Conservation (phyloP, 1,140 invertebrate genomes). For the Drosophila tani region DNA sequence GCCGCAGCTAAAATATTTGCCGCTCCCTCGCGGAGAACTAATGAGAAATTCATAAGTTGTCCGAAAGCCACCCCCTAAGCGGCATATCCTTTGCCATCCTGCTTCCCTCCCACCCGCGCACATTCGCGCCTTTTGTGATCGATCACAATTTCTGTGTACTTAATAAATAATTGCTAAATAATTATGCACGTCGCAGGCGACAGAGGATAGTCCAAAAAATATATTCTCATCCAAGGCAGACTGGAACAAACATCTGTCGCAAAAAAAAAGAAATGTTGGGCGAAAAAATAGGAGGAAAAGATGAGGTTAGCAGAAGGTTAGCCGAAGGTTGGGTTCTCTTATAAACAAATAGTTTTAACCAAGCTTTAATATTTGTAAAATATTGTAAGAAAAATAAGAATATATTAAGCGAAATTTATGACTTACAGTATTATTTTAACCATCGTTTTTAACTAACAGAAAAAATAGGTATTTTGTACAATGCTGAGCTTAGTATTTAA, state of each 20-base stretch:
- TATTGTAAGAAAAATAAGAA: too few relatives aligned
- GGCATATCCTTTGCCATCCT: background rate
- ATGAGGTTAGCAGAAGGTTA: background rate
- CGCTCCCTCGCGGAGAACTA: slow-evolving; percentile 50
- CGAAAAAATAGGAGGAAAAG: slow-evolving; percentile 27
- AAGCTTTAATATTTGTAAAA: background rate
- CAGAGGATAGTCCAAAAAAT: slow-evolving; percentile 59
- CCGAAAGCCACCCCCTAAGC: slow-evolving; percentile 27
- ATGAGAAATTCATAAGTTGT: slow-evolving; percentile 82
- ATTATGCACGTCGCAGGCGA: slow-evolving; percentile 64
- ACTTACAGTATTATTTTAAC: too few relatives aligned
- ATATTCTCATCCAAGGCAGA: slow-evolving; percentile 51
- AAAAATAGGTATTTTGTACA: too few relatives aligned
- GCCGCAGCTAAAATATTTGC: slow-evolving; percentile 23
- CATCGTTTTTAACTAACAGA: too few relatives aligned
- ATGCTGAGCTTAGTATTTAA: too few relatives aligned
- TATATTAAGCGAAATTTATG: too few relatives aligned
- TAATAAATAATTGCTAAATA: slow-evolving; percentile 84
- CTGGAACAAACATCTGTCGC: slow-evolving; percentile 71
- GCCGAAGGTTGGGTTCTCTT: slow-evolving; percentile 42
- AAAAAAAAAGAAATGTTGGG: slow-evolving; percentile 43
- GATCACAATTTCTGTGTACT: slow-evolving; percentile 79
- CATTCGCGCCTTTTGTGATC: slow-evolving; percentile 54
- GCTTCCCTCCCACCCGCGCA: background rate
- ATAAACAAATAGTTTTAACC: too few relatives aligned